Evolutionary conservation across 2,113 vertebrate species (phyloP).

Genomic region (Boleophthalmus pectinirostris): DNA sequence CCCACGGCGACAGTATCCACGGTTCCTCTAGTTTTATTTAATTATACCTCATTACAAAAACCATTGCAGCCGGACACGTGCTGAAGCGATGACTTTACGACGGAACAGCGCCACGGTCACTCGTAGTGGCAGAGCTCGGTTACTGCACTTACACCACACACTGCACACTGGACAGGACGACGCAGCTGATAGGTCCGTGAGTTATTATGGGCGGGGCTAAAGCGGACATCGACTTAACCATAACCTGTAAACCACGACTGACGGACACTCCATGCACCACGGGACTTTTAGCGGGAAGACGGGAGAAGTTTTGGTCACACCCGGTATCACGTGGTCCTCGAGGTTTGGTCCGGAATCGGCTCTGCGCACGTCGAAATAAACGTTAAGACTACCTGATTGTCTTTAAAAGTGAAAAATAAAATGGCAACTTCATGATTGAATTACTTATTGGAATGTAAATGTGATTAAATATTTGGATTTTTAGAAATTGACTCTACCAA

Average conservation of each 20-base stretch:
- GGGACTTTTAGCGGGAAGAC: background rate
- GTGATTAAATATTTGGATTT: background rate
- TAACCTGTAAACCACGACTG: background rate
- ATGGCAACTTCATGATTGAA: background rate
- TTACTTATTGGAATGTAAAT: too few relatives aligned
- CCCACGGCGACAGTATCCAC: too few relatives aligned
- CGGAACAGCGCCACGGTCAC: background rate
- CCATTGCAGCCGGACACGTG: background rate
- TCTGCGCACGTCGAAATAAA: background rate
- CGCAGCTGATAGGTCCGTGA: background rate
- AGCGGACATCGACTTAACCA: background rate
- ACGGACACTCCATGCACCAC: background rate
- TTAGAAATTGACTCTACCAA: background rate
- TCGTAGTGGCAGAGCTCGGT: background rate
- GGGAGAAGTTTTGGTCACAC: background rate
- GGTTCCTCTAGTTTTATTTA: too few relatives aligned
- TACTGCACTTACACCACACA: background rate
- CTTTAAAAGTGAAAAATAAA: too few relatives aligned
- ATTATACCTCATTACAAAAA: background rate
- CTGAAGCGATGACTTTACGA: background rate
- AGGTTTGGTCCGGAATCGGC: background rate
- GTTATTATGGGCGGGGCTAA: background rate
- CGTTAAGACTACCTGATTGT: too few relatives aligned
- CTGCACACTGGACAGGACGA: background rate
- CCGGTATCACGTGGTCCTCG: background rate